Base-by-base conservation (phyloP, 2,888 invertebrate species). In the Lagria hirta region DNA sequence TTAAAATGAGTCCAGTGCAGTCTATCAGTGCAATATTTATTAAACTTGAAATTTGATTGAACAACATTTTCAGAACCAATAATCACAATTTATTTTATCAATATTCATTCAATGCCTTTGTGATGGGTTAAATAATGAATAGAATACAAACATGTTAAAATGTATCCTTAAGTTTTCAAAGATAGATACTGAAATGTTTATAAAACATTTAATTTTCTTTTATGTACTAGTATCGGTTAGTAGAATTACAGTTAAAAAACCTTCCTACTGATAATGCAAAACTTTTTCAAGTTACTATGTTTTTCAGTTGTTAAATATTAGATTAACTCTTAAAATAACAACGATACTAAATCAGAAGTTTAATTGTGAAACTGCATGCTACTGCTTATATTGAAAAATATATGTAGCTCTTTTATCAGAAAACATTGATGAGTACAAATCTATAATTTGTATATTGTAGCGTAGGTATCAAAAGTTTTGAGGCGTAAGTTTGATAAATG, bases 351-450 rank as follows among this genome's bases (percentile, higher is more conserved):
- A 44, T 43, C 42, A 54, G 24, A 42, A 30, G 32, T 38, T 47
- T 43, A 22, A 43, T 38, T 38, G 43, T 54, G 51, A 55, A 54
- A 57, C 54, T 62, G 62, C 60, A 62, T 62, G 60, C 57, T 54
- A 51, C 36, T 48, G 45, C 48, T 54, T 45, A 42, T 48, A 48
- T 60, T 54, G 44, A 48, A 29, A 48, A 29, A 43, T 47, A 51
- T 52, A 51, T 57, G 55, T 58, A 58, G 54, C 53, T 57, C 54
- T 51, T 52, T 53, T 47, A 49, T 48, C 55, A 53, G 45, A 49
- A 57, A 54, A 56, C 57, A 60, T 58, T 57, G 54, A 58, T 51
- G 56, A 64, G 63, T 61, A 61, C 62, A 61, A 61, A 61, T 58
- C 57, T 55, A 54, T 49, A 28, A 49, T 46, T 52, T 33, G 29